Conservation (phyloP, 2,888 invertebrate species). For the Cactoblastis cactorum region DNA sequence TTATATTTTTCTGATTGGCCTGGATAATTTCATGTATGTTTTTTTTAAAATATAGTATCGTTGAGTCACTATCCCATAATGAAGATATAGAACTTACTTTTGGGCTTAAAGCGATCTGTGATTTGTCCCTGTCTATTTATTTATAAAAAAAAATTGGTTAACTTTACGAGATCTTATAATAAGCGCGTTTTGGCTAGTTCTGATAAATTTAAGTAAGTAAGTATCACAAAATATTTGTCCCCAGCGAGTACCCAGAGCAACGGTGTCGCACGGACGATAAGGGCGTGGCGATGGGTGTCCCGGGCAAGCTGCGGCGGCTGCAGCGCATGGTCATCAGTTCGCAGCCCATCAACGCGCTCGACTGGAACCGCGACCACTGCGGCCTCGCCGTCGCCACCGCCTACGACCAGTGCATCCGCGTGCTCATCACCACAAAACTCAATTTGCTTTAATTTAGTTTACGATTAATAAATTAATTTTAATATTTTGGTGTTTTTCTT, state of each 20-base stretch:
- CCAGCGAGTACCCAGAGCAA: conserved; percentile 85
- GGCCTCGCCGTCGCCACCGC: conserved; percentile 93
- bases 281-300: conserved; percentile 85
- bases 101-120: no score
- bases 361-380: conserved; percentile 94
- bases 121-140: no score
- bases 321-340: conserved; percentile 90
- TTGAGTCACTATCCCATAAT: no score
- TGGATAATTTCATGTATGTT: no score
- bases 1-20: no score
- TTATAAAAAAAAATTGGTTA: no score
- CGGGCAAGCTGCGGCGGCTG: conserved; percentile 86
- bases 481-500: neutral
- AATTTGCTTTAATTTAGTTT: conserved; percentile 67
- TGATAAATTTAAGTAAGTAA: no score
- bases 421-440: conserved; percentile 93
- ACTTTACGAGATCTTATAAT: no score
- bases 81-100: no score
- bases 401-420: conserved; percentile 93
- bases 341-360: conserved; percentile 93
- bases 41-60: no score
- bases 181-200: no score
- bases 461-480: conserved; percentile 4
- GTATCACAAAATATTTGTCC: neutral
- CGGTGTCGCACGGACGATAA: conserved; percentile 85